These are phyloP conservation scores for Zaprionus capensis DNA, from an alignment of 1,140 invertebrate species.

Conservation along the genomic window DNA sequence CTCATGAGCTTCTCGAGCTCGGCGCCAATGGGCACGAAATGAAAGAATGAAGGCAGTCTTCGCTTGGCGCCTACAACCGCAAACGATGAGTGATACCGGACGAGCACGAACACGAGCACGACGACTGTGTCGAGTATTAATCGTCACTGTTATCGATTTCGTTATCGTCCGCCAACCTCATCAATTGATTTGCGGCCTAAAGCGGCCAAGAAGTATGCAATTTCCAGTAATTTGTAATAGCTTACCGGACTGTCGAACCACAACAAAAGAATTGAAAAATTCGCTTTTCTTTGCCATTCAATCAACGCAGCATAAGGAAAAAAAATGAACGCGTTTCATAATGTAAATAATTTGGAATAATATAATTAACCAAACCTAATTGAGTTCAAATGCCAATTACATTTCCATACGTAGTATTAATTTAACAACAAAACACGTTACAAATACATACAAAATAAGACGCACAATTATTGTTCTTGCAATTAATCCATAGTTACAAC, in stretches of 20 bases:
- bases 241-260: slow-evolving; percentile 35
- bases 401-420: slow-evolving; percentile 66
- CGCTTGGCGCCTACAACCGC: slow-evolving; percentile 79
- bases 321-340: slow-evolving; percentile 57
- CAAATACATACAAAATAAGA: background rate
- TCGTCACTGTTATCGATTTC: slow-evolving; percentile 22
- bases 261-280: slow-evolving; percentile 61
- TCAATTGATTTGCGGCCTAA: slow-evolving; percentile 63
- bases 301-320: slow-evolving; percentile 27
- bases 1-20: slow-evolving; percentile 83
- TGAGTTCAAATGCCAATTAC: slow-evolving; percentile 75
- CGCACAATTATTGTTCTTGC: slow-evolving; percentile 17
- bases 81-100: slow-evolving; percentile 70
- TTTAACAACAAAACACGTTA: slow-evolving; percentile 17
- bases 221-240: slow-evolving; percentile 33
- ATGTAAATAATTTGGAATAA: slow-evolving; percentile 77
- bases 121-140: slow-evolving; percentile 58
- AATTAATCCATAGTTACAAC: slow-evolving; percentile 30
- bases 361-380: slow-evolving; percentile 64
- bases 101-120: slow-evolving; percentile 56
- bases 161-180: slow-evolving; percentile 17
- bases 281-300: slow-evolving; percentile 39
- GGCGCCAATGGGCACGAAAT: slow-evolving; percentile 79
- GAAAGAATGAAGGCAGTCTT: slow-evolving; percentile 83
- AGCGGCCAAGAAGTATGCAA: slow-evolving; percentile 67